phyloP scores from a whole-genome alignment of 2,888 invertebrate species.

The Platycheirus albimanus region DNA sequence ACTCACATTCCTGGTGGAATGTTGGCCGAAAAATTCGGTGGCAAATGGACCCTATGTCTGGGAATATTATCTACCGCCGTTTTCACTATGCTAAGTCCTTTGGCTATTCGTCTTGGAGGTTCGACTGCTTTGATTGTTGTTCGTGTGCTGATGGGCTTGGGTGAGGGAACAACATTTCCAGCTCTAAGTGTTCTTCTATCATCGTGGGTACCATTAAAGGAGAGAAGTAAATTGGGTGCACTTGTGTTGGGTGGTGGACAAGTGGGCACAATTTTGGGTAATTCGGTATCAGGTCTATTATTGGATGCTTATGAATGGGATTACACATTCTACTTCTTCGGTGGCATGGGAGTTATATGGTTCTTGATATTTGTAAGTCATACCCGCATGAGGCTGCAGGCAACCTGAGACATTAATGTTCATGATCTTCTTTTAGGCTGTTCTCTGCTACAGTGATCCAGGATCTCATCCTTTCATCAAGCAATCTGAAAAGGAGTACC shows the following conservation, averaged over 20 bases:
- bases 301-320: conserved; percentile 88
- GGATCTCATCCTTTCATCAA: conserved; percentile 89
- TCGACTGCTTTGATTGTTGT: conserved; percentile 88
- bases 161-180: conserved; percentile 93
- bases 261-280: conserved; percentile 86
- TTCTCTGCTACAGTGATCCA: conserved; percentile 88
- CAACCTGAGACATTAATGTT: too few species aligned
- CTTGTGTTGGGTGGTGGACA: conserved; percentile 91
- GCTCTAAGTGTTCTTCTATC: conserved; percentile 92
- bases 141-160: conserved; percentile 91
- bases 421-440: conserved; percentile 82
- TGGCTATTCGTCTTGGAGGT: conserved; percentile 86
- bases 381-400: too few species aligned
- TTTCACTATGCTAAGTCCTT: conserved; percentile 91
- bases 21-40: conserved; percentile 91
- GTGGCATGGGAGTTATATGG: conserved; percentile 89
- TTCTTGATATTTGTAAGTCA: conserved; percentile 86
- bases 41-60: conserved; percentile 91
- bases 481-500: conserved; percentile 87
- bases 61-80: conserved; percentile 92
- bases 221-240: conserved; percentile 90
- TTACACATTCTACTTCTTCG: conserved; percentile 92
- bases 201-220: conserved; percentile 91
- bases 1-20: conserved; percentile 93
- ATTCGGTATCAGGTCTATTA: conserved; percentile 87